These are phyloP conservation scores for Pseudocheirus occidentalis DNA, from an alignment of 2,797 vertebrate genomes.

Conservation along the genomic window DNA sequence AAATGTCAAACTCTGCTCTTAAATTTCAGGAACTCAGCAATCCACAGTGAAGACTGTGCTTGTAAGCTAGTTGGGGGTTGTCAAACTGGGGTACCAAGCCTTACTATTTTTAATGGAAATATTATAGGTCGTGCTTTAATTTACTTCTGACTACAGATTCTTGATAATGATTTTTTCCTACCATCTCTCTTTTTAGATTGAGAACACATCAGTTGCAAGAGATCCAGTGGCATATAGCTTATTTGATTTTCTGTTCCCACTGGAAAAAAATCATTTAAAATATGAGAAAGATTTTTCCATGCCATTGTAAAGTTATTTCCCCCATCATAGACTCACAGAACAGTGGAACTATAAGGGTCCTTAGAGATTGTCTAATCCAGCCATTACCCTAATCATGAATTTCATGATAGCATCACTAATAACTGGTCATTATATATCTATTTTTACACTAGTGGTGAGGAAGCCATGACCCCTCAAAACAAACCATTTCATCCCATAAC, in stretches of 20 bases:
- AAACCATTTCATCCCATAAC: background rate
- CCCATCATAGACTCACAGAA: background rate
- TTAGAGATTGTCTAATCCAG: background rate
- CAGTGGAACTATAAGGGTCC: background rate
- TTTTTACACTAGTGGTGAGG: background rate
- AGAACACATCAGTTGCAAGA: background rate
- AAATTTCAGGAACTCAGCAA: constrained; percentile 78
- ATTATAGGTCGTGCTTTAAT: constrained; percentile 12
- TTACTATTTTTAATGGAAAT: background rate
- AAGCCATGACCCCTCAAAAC: background rate
- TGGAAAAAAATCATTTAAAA: constrained; percentile 30
- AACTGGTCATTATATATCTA: background rate
- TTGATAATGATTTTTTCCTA: constrained; percentile 19
- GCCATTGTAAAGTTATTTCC: constrained; percentile 20
- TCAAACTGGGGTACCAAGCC: constrained; percentile 19
- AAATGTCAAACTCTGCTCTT: constrained; percentile 75
- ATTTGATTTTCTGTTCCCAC: constrained; percentile 26
- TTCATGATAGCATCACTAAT: background rate
- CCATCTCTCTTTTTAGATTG: background rate
- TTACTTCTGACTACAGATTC: background rate
- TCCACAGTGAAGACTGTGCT: constrained; percentile 21
- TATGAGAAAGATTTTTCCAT: constrained; percentile 7
- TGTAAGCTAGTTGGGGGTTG: constrained; percentile 38
- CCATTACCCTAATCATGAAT: background rate
- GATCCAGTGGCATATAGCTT: background rate